Evolutionary conservation across 2,888 invertebrate genomes (phyloP).

Genomic region (Dolichopus griseipennis): DNA sequence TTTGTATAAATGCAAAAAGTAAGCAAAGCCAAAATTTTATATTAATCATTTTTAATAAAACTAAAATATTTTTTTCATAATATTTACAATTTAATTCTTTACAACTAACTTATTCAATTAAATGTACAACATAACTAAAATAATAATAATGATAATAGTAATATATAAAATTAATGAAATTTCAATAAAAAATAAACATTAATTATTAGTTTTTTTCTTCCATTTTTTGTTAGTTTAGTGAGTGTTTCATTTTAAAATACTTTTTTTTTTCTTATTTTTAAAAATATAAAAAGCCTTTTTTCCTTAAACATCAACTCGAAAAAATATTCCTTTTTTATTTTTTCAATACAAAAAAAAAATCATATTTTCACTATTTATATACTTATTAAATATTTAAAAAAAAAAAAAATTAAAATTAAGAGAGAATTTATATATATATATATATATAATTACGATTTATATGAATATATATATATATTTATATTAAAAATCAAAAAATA

Average conservation of each 20-base stretch:
- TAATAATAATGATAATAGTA: too few relatives aligned
- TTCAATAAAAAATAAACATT: background rate
- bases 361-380: background rate
- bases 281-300: background rate
- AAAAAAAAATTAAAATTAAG: background rate
- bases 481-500: background rate
- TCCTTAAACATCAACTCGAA: background rate
- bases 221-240: background rate
- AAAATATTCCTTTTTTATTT: background rate
- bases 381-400: background rate
- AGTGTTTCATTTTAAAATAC: background rate
- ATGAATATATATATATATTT: too few relatives aligned
- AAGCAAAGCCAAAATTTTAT: too few relatives aligned
- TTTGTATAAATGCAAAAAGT: too few relatives aligned
- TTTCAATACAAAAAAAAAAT: background rate
- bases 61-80: background rate
- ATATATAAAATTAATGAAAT: background rate
- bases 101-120: background rate
- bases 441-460: too few relatives aligned
- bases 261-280: background rate
- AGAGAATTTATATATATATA: too few relatives aligned
- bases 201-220: background rate
- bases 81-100: slow-evolving; percentile 4
- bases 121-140: background rate
- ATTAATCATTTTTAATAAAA: background rate